A percentile compares a stretch with the other conserved stretches of the same genome.
Conservation (phyloP, 2,113 vertebrate genomes). For the Sphyrna mokarran region DNA sequence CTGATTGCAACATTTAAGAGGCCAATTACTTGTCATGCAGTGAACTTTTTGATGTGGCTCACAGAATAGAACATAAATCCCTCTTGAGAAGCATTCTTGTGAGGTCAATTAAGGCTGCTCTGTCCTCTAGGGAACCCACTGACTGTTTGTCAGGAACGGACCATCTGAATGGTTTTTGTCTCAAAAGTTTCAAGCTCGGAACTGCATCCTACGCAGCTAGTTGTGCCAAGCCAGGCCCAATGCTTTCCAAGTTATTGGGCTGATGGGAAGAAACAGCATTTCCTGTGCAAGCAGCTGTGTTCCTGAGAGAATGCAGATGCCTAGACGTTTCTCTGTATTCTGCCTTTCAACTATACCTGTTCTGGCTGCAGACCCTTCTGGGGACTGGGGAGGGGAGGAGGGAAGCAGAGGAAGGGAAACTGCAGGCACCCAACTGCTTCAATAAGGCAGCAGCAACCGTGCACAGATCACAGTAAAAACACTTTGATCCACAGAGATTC, state of each 20-base stretch:
- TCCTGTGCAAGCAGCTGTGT: slow-evolving; percentile 85
- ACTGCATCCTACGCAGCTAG: slow-evolving; percentile 72
- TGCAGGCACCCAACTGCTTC: slow-evolving; percentile 57
- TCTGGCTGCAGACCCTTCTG: slow-evolving; percentile 55
- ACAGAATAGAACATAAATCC: slow-evolving; percentile 44
- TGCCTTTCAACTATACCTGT: slow-evolving; percentile 66
- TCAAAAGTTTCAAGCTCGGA: slow-evolving; percentile 74
- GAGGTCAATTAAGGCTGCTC: slow-evolving; percentile 55
- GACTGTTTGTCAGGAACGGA: slow-evolving; percentile 60
- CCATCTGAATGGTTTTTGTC: slow-evolving; percentile 55
- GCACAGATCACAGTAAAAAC: neutral
- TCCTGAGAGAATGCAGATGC: slow-evolving; percentile 66
- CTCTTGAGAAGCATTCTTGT: slow-evolving; percentile 60
- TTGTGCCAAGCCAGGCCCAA: slow-evolving; percentile 65
- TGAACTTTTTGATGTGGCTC: neutral
- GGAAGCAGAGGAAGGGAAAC: slow-evolving; percentile 43
- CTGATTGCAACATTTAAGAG: neutral
- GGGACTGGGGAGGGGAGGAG: slow-evolving; percentile 44
- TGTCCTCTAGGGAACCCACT: slow-evolving; percentile 60
- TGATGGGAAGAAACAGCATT: slow-evolving; percentile 72
- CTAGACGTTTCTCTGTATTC: slow-evolving; percentile 59
- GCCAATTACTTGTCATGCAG: neutral
- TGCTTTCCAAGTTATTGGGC: slow-evolving; percentile 62
- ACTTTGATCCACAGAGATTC: slow-evolving; percentile 3
- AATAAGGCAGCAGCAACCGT: neutral